Percentiles rank a stretch among this genome's conserved stretches.
Conservation (phyloP, 2,888 invertebrate species). For the Platerodrilus igneus region DNA sequence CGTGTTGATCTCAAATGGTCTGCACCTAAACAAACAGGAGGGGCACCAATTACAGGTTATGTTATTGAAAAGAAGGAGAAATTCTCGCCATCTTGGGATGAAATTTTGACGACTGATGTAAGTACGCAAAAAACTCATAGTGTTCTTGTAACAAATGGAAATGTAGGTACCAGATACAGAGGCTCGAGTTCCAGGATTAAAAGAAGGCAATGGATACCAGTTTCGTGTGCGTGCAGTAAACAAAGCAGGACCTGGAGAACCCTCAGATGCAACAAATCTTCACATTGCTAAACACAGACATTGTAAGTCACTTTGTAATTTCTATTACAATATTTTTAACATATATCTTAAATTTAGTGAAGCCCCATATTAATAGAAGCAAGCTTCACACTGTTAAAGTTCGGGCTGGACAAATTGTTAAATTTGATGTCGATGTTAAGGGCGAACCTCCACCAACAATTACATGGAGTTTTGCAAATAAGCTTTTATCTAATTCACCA, state of each 20-base stretch:
- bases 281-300: slow-evolving; percentile 83
- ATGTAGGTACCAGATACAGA: slow-evolving; percentile 69
- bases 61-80: slow-evolving; percentile 87
- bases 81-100: slow-evolving; percentile 73
- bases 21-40: slow-evolving; percentile 71
- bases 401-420: slow-evolving; percentile 84
- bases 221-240: slow-evolving; percentile 93
- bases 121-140: slow-evolving; percentile 31
- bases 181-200: slow-evolving; percentile 78
- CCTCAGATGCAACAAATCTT: slow-evolving; percentile 82
- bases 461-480: slow-evolving; percentile 70
- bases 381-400: slow-evolving; percentile 85
- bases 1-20: slow-evolving; percentile 83
- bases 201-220: slow-evolving; percentile 89
- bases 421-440: slow-evolving; percentile 88
- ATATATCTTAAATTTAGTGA: slow-evolving; percentile 58
- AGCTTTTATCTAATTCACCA: slow-evolving; percentile 63
- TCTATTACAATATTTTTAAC: slow-evolving; percentile 3
- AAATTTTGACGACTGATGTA: slow-evolving; percentile 70
- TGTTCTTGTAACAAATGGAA: background rate
- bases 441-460: slow-evolving; percentile 95
- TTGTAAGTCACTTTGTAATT: slow-evolving; percentile 55
- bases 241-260: slow-evolving; percentile 90
- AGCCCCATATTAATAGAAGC: slow-evolving; percentile 92
- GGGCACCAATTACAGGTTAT: slow-evolving; percentile 78